Conservation (phyloP, 1,140 invertebrate species). For the Harpegnathos saltator region DNA sequence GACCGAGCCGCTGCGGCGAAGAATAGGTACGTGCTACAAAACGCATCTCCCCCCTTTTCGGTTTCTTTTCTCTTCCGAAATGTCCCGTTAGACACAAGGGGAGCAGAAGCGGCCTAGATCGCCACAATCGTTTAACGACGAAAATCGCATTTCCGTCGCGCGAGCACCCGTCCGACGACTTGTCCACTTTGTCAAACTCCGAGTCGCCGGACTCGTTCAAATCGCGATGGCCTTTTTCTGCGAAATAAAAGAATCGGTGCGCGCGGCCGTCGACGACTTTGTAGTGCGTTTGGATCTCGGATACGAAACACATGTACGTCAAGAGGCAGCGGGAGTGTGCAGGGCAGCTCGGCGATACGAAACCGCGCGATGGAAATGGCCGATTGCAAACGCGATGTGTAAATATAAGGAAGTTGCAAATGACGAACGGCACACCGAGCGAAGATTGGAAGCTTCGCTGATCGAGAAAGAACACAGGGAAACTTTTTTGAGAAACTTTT, state of each 20-base stretch:
- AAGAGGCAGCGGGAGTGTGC: too few species aligned
- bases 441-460: too few species aligned
- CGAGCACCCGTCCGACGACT: conserved; percentile 1
- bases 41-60: neutral
- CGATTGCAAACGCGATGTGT: too few species aligned
- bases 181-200: neutral
- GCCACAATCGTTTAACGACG: neutral
- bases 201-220: neutral
- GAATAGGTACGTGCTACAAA: conserved; percentile 92
- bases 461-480: neutral
- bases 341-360: too few species aligned
- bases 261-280: neutral
- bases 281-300: neutral
- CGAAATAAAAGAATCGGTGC: neutral
- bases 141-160: conserved; percentile 18
- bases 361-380: too few species aligned
- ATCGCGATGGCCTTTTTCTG: neutral
- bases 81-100: neutral
- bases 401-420: too few species aligned
- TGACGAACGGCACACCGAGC: too few species aligned
- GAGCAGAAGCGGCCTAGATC: neutral
- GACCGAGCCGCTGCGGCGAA: conserved; percentile 99
- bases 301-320: neutral
- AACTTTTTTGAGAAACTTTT: neutral
- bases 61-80: neutral